Percentiles rank a stretch among this genome's conserved stretches.
Evolutionary conservation across 2,797 vertebrate genomes (phyloP).

Genomic region (Artibeus lituratus): DNA sequence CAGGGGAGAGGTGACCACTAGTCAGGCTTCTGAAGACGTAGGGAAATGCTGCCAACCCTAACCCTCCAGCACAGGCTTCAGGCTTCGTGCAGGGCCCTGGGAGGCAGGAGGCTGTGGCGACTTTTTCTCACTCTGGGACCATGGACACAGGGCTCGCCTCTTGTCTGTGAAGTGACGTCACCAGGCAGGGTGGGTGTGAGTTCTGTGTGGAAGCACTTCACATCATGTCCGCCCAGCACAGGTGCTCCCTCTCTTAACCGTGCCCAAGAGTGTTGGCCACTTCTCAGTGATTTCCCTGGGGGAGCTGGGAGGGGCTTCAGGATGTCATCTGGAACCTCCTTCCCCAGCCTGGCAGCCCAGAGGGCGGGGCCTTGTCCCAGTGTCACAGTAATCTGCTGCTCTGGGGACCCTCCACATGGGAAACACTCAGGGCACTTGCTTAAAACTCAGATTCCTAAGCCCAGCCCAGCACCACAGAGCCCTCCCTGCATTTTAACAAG

Average conservation of each 20-base stretch:
- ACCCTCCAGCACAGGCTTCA: background rate
- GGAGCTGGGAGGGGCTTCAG: background rate
- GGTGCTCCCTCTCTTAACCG: background rate
- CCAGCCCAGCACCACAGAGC: background rate
- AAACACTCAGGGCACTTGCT: background rate
- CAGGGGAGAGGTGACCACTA: background rate
- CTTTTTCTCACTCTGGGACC: background rate
- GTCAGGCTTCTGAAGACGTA: background rate
- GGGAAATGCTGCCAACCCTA: background rate
- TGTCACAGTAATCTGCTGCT: background rate
- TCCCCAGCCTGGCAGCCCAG: background rate
- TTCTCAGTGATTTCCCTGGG: background rate
- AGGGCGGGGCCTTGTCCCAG: background rate
- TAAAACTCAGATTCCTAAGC: conserved; percentile 10
- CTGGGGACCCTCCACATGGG: background rate
- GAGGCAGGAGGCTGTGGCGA: background rate
- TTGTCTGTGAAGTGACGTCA: background rate
- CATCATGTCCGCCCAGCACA: background rate
- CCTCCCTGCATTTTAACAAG: background rate
- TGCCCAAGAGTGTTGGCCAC: background rate
- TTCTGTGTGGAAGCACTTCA: background rate
- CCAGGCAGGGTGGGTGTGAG: background rate
- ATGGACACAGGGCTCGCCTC: background rate
- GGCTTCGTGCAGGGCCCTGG: background rate
- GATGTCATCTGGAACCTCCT: background rate